These are phyloP conservation scores for Sebastes glaucus DNA, from an alignment of 2,797 vertebrate genomes.

Conservation along the genomic window DNA sequence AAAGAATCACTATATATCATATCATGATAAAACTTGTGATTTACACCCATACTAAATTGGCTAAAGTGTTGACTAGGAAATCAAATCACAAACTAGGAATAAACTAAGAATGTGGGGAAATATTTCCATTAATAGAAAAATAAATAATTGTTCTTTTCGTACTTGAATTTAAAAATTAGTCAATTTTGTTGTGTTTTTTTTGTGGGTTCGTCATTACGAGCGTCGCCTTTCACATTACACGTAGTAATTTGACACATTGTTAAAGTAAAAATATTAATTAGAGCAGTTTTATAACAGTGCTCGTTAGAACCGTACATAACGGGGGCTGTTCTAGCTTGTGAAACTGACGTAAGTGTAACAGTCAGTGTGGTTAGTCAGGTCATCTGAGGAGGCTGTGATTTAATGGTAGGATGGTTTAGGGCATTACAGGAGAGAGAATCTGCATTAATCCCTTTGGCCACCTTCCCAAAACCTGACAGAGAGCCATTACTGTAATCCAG, in stretches of 20 bases:
- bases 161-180: background rate
- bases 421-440: constrained; percentile 45
- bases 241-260: background rate
- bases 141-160: background rate
- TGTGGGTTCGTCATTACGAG: background rate
- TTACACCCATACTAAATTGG: no score
- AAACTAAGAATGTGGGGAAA: background rate
- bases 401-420: constrained; percentile 16
- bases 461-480: constrained; percentile 50
- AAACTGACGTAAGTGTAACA: background rate
- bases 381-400: constrained; percentile 35
- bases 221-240: background rate
- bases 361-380: constrained; percentile 10
- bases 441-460: constrained; percentile 59
- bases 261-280: background rate
- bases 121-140: background rate
- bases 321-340: background rate
- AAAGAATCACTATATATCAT: no score
- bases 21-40: no score
- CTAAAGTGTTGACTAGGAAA: background rate
- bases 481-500: constrained; percentile 46
- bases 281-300: background rate
- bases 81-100: background rate
- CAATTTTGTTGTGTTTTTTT: background rate
- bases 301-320: background rate